Evolutionary conservation across 2,113 vertebrate genomes (phyloP).

Genomic region (Morone saxatilis): DNA sequence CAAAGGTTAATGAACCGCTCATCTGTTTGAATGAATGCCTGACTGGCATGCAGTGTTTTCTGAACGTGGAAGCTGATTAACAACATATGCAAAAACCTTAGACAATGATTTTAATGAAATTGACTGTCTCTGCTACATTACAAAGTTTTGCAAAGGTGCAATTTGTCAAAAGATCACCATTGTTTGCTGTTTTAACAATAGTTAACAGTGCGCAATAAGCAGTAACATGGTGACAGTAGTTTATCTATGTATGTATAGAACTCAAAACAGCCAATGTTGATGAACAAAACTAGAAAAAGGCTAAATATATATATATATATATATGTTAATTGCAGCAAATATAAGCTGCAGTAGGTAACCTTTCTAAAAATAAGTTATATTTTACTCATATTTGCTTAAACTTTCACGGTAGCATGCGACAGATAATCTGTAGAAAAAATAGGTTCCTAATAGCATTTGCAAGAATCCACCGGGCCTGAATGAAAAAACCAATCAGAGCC

Average conservation of each 20-base stretch:
- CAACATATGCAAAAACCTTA: conserved; percentile 7
- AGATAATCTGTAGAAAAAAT: too few relatives aligned
- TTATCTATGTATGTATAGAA: not conserved
- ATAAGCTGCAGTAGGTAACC: too few relatives aligned
- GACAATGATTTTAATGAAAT: not conserved
- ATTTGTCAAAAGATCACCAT: not conserved
- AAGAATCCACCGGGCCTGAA: too few relatives aligned
- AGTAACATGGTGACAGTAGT: not conserved
- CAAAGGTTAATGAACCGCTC: conserved; percentile 82
- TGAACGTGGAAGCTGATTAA: conserved; percentile 30
- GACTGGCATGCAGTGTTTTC: conserved; percentile 52
- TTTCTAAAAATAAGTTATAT: too few relatives aligned
- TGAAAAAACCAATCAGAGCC: too few relatives aligned
- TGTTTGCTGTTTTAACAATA: not conserved
- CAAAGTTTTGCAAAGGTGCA: not conserved
- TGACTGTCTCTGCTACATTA: too few relatives aligned
- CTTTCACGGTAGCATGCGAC: too few relatives aligned
- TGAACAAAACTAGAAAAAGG: too few relatives aligned
- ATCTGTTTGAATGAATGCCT: conserved; percentile 67
- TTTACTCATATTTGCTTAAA: too few relatives aligned
- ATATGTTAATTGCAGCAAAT: too few relatives aligned
- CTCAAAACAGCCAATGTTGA: not conserved
- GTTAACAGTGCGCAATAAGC: not conserved
- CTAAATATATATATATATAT: too few relatives aligned
- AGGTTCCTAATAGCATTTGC: too few relatives aligned